phyloP scores from a whole-genome alignment of 35 echinoderm and acorn worm species.

The Heliocidaris erythrogramma region DNA sequence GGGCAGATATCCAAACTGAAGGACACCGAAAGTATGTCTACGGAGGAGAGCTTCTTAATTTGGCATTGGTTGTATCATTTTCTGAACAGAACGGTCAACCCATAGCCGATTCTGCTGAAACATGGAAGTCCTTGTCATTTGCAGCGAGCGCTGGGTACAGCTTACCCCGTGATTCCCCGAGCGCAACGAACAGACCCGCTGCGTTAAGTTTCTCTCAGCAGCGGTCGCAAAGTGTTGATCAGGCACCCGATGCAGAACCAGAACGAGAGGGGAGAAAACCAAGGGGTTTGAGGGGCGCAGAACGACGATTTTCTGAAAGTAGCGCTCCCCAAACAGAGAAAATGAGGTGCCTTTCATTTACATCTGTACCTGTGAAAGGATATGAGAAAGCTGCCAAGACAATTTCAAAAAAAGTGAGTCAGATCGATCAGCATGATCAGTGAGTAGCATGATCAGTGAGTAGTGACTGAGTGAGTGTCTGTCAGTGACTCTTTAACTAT shows the following conservation, averaged over 20 bases:
- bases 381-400: background rate
- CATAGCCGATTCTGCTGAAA: background rate
- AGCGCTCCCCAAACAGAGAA: background rate
- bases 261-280: background rate
- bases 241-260: background rate
- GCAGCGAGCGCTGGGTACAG: slow-evolving; percentile 12
- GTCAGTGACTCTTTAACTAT: too few relatives aligned
- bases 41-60: slow-evolving; percentile 7
- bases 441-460: too few relatives aligned
- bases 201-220: background rate
- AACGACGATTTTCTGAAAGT: slow-evolving; percentile 34
- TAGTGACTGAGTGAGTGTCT: too few relatives aligned
- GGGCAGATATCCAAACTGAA: background rate
- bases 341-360: background rate
- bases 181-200: background rate
- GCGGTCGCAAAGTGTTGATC: slow-evolving; percentile 1
- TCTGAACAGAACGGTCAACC: background rate
- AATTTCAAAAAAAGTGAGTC: slow-evolving; percentile 17
- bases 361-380: background rate
- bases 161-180: background rate
- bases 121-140: background rate
- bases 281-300: background rate
- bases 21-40: slow-evolving; percentile 14
- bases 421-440: too few relatives aligned
- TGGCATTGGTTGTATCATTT: slow-evolving; percentile 14